Evolutionary conservation across 2,888 invertebrate species (phyloP).

Genomic region (Xestia sexstrigata): DNA sequence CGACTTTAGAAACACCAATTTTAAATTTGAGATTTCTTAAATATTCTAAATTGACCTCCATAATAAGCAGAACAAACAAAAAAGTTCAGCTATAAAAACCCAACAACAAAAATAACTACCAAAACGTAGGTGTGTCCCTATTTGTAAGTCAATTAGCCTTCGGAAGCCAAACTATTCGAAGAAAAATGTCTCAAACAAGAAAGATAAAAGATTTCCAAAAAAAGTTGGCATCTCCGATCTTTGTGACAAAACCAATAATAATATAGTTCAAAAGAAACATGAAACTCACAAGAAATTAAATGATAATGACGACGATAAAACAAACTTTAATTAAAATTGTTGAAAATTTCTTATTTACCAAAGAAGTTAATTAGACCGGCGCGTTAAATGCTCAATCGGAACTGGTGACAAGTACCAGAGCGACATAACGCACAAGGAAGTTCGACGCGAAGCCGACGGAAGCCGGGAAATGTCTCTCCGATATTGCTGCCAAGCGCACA

Average conservation of each 20-base stretch:
- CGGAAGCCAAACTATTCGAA: constrained; percentile 35
- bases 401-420: constrained; percentile 89
- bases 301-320: constrained; percentile 53
- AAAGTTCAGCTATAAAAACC: constrained; percentile 9
- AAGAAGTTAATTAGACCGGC: constrained; percentile 60
- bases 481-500: constrained; percentile 61
- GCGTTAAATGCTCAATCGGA: constrained; percentile 83
- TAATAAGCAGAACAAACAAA: constrained; percentile 1
- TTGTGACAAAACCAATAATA: constrained; percentile 33
- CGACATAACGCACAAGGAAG: constrained; percentile 78
- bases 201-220: constrained; percentile 29
- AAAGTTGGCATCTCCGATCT: constrained; percentile 20
- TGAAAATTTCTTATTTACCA: constrained; percentile 41
- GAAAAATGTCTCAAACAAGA: constrained; percentile 27
- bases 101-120: constrained; percentile 23
- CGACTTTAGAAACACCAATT: neutral
- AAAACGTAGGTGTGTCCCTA: constrained; percentile 52
- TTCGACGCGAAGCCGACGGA: constrained; percentile 74
- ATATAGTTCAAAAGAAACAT: constrained; percentile 22
- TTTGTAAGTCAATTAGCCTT: constrained; percentile 59
- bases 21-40: neutral
- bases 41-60: neutral
- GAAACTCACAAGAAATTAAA: constrained; percentile 9
- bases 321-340: constrained; percentile 45
- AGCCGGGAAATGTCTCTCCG: constrained; percentile 75